Percentiles rank a stretch among this genome's conserved stretches.
Conservation (phyloP, 2,888 invertebrate genomes). For the Eupithecia tripunctaria region DNA sequence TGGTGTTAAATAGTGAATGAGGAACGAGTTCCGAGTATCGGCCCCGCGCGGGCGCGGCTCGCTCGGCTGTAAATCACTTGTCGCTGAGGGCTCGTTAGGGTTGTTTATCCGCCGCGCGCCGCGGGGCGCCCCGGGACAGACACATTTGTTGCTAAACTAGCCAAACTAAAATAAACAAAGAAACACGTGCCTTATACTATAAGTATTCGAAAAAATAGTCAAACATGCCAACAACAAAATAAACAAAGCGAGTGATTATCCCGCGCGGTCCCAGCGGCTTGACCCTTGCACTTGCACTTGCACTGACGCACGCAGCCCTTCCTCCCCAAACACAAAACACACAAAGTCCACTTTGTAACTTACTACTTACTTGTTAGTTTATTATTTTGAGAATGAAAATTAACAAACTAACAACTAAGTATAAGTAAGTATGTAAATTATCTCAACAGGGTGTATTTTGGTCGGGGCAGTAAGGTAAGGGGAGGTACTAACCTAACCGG, state of each 20-base stretch:
- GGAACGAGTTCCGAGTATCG: neutral
- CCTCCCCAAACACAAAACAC: too few relatives aligned
- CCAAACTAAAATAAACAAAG: slow-evolving; percentile 26
- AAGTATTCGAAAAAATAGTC: neutral
- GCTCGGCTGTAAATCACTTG: slow-evolving; percentile 45
- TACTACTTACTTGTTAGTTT: too few relatives aligned
- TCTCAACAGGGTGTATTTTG: too few relatives aligned
- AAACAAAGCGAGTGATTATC: neutral
- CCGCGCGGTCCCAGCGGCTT: too few relatives aligned
- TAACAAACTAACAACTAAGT: too few relatives aligned
- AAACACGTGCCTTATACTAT: neutral
- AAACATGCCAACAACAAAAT: neutral
- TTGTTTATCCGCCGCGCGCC: slow-evolving; percentile 27
- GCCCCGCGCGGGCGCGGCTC: neutral
- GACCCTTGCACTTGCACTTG: too few relatives aligned
- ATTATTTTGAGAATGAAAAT: too few relatives aligned
- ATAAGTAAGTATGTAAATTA: too few relatives aligned
- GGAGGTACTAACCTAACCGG: too few relatives aligned
- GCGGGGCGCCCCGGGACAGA: slow-evolving; percentile 30
- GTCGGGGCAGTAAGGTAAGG: too few relatives aligned
- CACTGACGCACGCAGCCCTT: too few relatives aligned
- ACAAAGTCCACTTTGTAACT: too few relatives aligned
- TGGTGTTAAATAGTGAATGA: neutral
- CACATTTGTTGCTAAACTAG: slow-evolving; percentile 24
- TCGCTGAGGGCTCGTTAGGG: slow-evolving; percentile 34